Evolutionary conservation across 2,113 vertebrate species (phyloP), one percentile per base, ranked within the genome.

Genomic region (Pogonocichla stellata): DNA sequence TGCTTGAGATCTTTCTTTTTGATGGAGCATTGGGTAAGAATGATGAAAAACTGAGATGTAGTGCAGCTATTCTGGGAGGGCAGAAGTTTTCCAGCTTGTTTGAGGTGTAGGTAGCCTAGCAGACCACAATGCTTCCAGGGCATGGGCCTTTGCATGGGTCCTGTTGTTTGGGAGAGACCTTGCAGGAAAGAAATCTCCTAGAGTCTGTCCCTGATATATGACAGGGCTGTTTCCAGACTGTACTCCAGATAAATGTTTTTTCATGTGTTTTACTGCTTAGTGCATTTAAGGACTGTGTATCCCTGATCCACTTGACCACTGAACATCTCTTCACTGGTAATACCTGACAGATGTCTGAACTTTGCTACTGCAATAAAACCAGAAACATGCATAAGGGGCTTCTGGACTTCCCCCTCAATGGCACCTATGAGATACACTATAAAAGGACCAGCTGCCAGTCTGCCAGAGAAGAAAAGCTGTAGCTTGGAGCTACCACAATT

Each of bases 321-420:
- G 71, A 87, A 26, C 47, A 50, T 42, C 78, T 58, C 36, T 13
- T 82, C 25, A 20, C 22, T 38, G 40, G 13, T 33, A 75, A 54
- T 65, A 80, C 50, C 79, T 93, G 79, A 50, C 75, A 86, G 85
- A 72, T 94, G 90, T 54, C 50, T 88, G 85, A 94, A 82, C 48
- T 38, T 92, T 80, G 24, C 7, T 83, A 9, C 36, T 28, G 33
- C 75, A 83, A 48, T 88, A 74, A 88, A 92, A n/a, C 18, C 31
- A 80, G 60, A 73, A 80, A 80, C 22, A 47, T 14, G 16, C 16
- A 22, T 73, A 56, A 58, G n/a, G 43, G 64, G 23, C 42, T 86
- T 80, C 33, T 83, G 74, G 45, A 73, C 40, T 24, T 54, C 22
- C 24, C 12, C 24, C 31, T 83, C 42, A 80, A 60, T 43, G 71